Base-by-base conservation (phyloP, 2,113 vertebrate genomes). In the Pachypanchax playfairii region DNA sequence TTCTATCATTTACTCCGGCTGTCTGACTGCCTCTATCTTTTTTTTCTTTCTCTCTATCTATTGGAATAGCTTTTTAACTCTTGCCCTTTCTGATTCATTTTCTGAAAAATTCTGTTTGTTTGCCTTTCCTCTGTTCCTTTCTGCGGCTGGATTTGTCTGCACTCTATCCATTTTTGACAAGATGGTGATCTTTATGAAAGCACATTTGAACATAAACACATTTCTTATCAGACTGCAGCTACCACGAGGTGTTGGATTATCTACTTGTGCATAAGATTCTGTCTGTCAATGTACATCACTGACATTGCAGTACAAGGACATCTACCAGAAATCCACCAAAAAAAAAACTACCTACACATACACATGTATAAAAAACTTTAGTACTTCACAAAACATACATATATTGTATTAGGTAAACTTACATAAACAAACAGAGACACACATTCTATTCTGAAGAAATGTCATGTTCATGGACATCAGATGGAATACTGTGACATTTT, bases 401-500 rank as follows among this genome's bases (percentile, higher is more conserved):
- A 42, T 11, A 20, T 28, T 6, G 12, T 9, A 18, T n/a, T 49
- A 49, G 43, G 66, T 64, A 70, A 14, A 25, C n/a, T 11, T 49
- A 41, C 47, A 69, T 64, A 70, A 13, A 24, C 17, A 57, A 31
- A 54, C 41, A 48, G 35, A 61, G 59, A 67, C 70, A 78, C 78
- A 60, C 48, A 75, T 63, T 48, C 39, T 22, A 49, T 31, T 61
- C 73, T 75, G 31, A 52, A 46, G 35, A 85, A 89, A 89, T 88
- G 82, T 85, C 85, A 89, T 38, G 46, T 70, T 18, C 75, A 70
- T 80, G 49, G 55, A 67, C 60, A 68, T 69, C 62, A 75, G 80
- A 81, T 77, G 74, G 71, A 70, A 60, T 60, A 64, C 77, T 29
- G 20, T 87, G 81, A 77, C 87, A 88, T 89, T 90, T 83, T 53